Conservation (phyloP, 2,113 vertebrate species). For the Malurus melanocephalus region DNA sequence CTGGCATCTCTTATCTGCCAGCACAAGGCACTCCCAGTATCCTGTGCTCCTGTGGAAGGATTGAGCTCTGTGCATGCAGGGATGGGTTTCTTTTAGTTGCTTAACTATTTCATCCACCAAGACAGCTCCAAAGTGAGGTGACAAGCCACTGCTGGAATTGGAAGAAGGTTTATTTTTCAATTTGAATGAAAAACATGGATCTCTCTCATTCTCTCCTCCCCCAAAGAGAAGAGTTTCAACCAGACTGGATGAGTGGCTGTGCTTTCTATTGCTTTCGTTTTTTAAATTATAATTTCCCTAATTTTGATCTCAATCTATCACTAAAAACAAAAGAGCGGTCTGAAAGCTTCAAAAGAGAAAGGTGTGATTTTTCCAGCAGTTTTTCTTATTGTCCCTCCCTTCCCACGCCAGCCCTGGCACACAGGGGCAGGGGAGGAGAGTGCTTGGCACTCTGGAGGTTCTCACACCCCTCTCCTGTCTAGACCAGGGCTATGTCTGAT, state of each 20-base stretch:
- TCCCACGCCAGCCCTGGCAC: slow-evolving; percentile 21
- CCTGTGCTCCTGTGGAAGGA: not conserved
- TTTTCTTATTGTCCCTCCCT: slow-evolving; percentile 45
- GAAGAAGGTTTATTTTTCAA: not conserved
- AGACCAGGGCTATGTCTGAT: slow-evolving; percentile 50
- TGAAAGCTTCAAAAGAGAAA: slow-evolving; percentile 23
- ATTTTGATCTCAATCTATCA: slow-evolving; percentile 44
- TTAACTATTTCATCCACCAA: not conserved
- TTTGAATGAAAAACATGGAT: not conserved
- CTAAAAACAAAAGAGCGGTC: not conserved
- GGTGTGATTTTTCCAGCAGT: not conserved
- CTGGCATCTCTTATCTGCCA: slow-evolving; percentile 40
- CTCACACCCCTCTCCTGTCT: slow-evolving; percentile 58
- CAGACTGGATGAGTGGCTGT: not conserved
- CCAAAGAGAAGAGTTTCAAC: not conserved
- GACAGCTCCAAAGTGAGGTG: not conserved
- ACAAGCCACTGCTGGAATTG: not conserved
- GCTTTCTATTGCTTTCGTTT: slow-evolving; percentile 3
- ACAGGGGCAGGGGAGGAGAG: slow-evolving; percentile 23
- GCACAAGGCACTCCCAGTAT: slow-evolving; percentile 33
- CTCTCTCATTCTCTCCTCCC: not conserved
- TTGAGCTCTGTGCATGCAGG: not conserved
- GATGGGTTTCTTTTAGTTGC: not conserved
- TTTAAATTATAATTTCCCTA: not conserved
- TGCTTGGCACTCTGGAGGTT: slow-evolving; percentile 25